A percentile compares a stretch with the other conserved stretches of the same genome.
phyloP scores from a whole-genome alignment of 2,797 vertebrate genomes.

The Nyctalus aviator region DNA sequence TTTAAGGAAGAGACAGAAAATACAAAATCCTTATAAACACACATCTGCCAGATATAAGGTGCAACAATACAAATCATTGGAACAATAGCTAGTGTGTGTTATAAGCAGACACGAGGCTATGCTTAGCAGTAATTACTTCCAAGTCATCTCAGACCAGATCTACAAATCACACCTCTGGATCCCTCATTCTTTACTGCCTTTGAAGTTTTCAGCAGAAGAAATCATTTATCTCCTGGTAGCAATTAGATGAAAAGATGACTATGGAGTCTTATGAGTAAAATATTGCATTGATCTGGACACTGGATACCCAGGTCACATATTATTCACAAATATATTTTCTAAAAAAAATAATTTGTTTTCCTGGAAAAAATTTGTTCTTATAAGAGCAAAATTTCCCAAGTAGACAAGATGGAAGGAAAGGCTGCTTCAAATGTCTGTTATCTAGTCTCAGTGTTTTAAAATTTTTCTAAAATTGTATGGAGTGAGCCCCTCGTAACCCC shows the following conservation, averaged over 20 bases:
- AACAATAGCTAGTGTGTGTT: not conserved
- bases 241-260: conserved; percentile 38
- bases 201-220: conserved; percentile 48
- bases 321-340: conserved; percentile 61
- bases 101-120: not conserved
- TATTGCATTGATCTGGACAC: not conserved
- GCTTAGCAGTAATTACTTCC: conserved; percentile 61
- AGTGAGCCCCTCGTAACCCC: not conserved
- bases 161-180: not conserved
- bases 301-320: not conserved
- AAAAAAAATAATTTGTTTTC: conserved; percentile 22
- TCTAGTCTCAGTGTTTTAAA: not conserved
- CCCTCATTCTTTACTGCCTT: not conserved
- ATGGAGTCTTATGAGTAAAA: conserved; percentile 34
- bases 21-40: conserved; percentile 53
- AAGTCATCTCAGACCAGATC: not conserved
- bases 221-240: not conserved
- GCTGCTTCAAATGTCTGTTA: not conserved
- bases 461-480: not conserved
- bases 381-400: conserved; percentile 36
- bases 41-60: not conserved
- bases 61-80: conserved; percentile 34
- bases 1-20: conserved; percentile 63
- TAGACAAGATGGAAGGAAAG: not conserved
- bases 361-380: conserved; percentile 28